Conservation (phyloP, 2,797 vertebrate species). For the Urophycis tenuis region DNA sequence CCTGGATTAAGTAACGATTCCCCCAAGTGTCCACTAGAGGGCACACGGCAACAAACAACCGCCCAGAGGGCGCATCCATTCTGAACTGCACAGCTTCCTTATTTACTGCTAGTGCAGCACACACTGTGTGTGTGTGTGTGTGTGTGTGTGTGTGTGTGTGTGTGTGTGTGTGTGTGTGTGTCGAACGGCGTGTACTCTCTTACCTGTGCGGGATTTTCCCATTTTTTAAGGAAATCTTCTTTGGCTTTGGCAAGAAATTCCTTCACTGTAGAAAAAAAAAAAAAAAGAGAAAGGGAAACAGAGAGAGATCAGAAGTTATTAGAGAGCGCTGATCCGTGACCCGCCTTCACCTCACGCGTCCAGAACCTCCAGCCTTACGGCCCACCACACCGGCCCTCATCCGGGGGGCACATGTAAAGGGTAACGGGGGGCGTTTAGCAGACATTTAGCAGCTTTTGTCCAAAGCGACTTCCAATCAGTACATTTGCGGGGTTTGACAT, state of each 20-base stretch:
- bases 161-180: not conserved
- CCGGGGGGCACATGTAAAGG: no score
- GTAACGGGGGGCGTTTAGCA: no score
- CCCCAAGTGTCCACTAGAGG: constrained; percentile 58
- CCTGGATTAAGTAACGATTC: constrained; percentile 1
- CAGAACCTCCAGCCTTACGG: no score
- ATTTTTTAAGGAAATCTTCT: constrained; percentile 96
- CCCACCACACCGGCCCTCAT: no score
- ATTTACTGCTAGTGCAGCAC: not conserved
- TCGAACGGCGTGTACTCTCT: constrained; percentile 15
- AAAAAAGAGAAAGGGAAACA: not conserved
- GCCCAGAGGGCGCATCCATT: constrained; percentile 17
- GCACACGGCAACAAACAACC: constrained; percentile 27
- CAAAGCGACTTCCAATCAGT: no score
- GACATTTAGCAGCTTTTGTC: no score
- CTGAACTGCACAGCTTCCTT: constrained; percentile 1
- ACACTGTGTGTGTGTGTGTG: not conserved
- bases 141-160: not conserved
- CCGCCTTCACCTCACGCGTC: not conserved
- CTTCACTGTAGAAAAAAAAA: constrained; percentile 76
- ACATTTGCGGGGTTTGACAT: no score
- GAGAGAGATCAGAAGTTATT: constrained; percentile 27
- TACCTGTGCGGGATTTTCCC: constrained; percentile 91
- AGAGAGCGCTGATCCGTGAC: not conserved
- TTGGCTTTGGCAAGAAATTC: constrained; percentile 96